Evolutionary conservation across 1,140 invertebrate genomes (phyloP).

Genomic region (Musca domestica): DNA sequence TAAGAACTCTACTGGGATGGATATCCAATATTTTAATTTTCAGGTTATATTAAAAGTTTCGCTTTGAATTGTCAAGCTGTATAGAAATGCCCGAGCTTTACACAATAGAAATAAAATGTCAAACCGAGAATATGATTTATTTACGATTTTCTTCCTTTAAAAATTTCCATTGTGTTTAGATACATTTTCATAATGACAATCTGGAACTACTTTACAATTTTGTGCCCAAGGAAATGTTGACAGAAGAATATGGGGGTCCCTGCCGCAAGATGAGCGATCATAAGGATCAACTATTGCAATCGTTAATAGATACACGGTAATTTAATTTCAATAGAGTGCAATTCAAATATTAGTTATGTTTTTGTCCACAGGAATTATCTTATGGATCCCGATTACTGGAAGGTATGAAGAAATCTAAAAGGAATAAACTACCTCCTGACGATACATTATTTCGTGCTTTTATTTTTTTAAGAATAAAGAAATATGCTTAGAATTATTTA

Average conservation of each 20-base stretch:
- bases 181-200: conserved; percentile 62
- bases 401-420: no score
- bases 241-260: conserved; percentile 66
- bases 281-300: conserved; percentile 57
- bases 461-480: no score
- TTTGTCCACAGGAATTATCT: conserved; percentile 39
- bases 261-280: conserved; percentile 59
- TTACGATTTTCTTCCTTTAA: background rate
- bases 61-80: no score
- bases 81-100: background rate
- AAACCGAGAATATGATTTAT: background rate
- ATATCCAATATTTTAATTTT: no score
- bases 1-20: no score
- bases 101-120: no score
- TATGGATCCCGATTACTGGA: conserved; percentile 45
- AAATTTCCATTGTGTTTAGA: conserved; percentile 51
- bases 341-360: no score
- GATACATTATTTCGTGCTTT: no score
- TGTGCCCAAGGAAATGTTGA: conserved; percentile 63
- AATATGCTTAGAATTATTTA: no score
- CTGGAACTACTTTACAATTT: conserved; percentile 61
- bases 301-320: conserved; percentile 43
- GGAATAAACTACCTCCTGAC: no score
- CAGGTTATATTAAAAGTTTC: no score
- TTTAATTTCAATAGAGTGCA: background rate